Conservation (phyloP, 2,113 vertebrate species). For the Lathamus discolor region DNA sequence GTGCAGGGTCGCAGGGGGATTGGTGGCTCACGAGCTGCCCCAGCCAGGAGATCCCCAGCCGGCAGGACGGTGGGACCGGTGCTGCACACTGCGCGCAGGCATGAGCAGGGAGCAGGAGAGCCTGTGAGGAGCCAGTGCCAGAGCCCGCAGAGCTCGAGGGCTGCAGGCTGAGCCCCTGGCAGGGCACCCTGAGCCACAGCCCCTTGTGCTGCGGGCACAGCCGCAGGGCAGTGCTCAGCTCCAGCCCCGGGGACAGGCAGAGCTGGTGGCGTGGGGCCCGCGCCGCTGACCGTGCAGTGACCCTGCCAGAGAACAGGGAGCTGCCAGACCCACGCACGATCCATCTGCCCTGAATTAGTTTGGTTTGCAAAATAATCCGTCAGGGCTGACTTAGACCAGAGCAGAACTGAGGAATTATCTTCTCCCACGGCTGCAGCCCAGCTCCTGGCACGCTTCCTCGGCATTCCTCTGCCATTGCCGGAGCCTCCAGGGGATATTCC, state of each 20-base stretch:
- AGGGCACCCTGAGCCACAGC: neutral
- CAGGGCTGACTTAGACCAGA: constrained; percentile 29
- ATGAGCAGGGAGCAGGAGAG: neutral
- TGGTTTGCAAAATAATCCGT: neutral
- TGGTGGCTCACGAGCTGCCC: neutral
- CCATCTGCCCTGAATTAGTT: constrained; percentile 19
- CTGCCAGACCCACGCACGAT: neutral
- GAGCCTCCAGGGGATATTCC: neutral
- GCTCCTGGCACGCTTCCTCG: neutral
- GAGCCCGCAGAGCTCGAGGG: neutral
- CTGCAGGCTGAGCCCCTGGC: neutral
- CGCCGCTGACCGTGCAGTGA: fast-evolving
- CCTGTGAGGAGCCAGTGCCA: neutral
- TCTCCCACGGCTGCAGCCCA: neutral
- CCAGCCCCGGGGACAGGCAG: neutral
- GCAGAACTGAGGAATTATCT: neutral
- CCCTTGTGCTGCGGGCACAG: neutral
- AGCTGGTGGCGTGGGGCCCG: neutral
- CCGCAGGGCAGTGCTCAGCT: neutral
- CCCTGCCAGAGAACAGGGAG: neutral
- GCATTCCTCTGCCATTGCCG: neutral
- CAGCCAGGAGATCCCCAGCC: neutral
- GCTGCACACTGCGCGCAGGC: fast-evolving
- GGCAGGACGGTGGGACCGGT: too few species aligned
- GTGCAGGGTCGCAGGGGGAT: fast-evolving